Conservation (phyloP, 2,797 vertebrate genomes). For the Gadopsis bispinosus region DNA sequence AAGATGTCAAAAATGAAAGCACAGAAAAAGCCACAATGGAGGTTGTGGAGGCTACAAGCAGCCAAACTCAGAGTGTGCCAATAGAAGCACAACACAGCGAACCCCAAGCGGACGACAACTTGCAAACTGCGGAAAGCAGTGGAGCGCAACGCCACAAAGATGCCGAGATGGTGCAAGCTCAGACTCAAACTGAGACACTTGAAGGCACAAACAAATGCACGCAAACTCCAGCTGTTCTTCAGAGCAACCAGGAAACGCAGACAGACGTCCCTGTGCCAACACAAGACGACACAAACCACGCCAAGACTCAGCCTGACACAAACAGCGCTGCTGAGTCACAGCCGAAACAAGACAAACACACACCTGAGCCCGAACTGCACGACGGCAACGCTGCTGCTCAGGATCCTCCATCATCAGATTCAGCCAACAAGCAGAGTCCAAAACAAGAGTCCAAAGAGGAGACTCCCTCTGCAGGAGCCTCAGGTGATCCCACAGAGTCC, state of each 20-base stretch:
- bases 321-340: neutral
- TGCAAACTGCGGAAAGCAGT: neutral
- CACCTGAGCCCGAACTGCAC: fast-evolving
- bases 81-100: slow-evolving; percentile 12
- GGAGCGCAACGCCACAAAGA: neutral
- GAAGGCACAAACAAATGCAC: neutral
- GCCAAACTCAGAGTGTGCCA: slow-evolving; percentile 4
- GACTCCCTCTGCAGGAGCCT: slow-evolving; percentile 18
- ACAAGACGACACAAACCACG: neutral
- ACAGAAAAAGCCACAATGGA: slow-evolving; percentile 12
- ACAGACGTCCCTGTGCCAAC: slow-evolving; percentile 29
- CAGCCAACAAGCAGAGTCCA: slow-evolving; percentile 3
- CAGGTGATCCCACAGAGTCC: neutral
- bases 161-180: slow-evolving; percentile 32
- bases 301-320: neutral
- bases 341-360: neutral
- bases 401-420: slow-evolving; percentile 9
- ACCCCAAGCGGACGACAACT: neutral
- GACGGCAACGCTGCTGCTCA: neutral
- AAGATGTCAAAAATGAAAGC: slow-evolving; percentile 18
- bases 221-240: slow-evolving; percentile 60
- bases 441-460: slow-evolving; percentile 10
- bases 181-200: slow-evolving; percentile 56
- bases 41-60: neutral
- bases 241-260: slow-evolving; percentile 69